Evolutionary conservation across 2,888 invertebrate genomes (phyloP), one percentile per base, ranked within the genome.

Genomic region (Podotricha telesiphe): DNA sequence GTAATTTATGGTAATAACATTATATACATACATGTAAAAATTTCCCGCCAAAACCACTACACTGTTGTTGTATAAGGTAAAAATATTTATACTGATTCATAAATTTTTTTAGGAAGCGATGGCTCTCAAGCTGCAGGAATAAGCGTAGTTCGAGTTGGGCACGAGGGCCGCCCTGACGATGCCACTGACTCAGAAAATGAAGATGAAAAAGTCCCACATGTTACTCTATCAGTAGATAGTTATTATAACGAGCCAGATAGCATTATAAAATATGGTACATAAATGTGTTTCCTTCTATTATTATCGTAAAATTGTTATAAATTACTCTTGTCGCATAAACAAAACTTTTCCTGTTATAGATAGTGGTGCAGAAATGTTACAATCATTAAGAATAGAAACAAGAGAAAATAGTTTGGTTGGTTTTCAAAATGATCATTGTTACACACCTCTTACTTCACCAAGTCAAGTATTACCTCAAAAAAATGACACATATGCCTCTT

Each of bases 391-490:
- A 76, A 91, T 93, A 78, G 93, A 93, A 78, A 93, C 93, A 63
- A 83, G 93, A 75, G 93, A 93, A 76, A 92, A 92, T 59, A 93
- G 93, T 79, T 90, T 95, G 69, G 93, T 95, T 78, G 94, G 96
- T 5, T 95, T 96, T 76, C 94, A 95, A 79, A 95, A 97, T 89
- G 97, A 97, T 84, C 97, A 97, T 81, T 97, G 97, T 81, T 97
- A 97, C 76, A 97, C 97, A 55, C 94, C 95, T 56, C 93, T 95
- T 47, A 95, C 94, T 42, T 95, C 96, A 68, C 95, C 96, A 40
- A 94, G 94, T 77, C 94, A 94, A 79, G 84, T 82, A 67, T 59
- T 82, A 72, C 85, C 90, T 69, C 87, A 87, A 73, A 82, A 78
- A 67, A 87, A 75, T 81, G 91, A 90, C 34, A 82, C 75, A 72